Evolutionary conservation across 2,888 invertebrate species (phyloP), one percentile per base, ranked within the genome.

Genomic region (Tromatobia lineatoria): DNA sequence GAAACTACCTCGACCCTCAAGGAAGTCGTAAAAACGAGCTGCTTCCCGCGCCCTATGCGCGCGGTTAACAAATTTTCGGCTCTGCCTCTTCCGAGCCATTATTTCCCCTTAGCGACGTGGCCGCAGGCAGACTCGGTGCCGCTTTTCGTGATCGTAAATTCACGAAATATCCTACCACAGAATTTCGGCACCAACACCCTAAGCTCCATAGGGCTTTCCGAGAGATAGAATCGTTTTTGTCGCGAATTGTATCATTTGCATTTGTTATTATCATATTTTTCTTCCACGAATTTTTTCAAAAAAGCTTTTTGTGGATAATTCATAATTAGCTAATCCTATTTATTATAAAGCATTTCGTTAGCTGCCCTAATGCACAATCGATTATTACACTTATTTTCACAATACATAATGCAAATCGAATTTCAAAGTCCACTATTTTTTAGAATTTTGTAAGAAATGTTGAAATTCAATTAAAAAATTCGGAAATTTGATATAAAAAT

Each of bases 11-110:
- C 54, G 71, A 73, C 15, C 70, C 70, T 73, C 69, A 70, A 59
- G 80, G 73, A 80, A 84, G 85, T 79, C 74, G 79, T 87, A 86
- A 86, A 87, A 88, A 86, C 82, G 69, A 66, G 61, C 70, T 76
- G 79, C 73, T 84, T 83, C 76, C 86, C 75, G 66, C 59, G 45
- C 50, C 57, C 74, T 85, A 79, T 66, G 71, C 64, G 57, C 76
- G 64, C 59, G 82, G 85, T 87, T 87, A 88, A 88, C 86, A 87
- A 88, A 87, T 87, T 86, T 87, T 86, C 84, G 85, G 80, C 69
- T 61, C 50, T 67, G 70, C 67, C 80, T 73, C 71, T 80, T 18
- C 79, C 77, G 76, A 61, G 82, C 83, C 83, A 87, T 88, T 88
- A 88, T 87, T 89, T 87, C 74, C 79, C 77, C 61, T 82, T 78